Evolutionary conservation across 2,888 invertebrate species (phyloP).

Genomic region (Drosophila neotestacea): DNA sequence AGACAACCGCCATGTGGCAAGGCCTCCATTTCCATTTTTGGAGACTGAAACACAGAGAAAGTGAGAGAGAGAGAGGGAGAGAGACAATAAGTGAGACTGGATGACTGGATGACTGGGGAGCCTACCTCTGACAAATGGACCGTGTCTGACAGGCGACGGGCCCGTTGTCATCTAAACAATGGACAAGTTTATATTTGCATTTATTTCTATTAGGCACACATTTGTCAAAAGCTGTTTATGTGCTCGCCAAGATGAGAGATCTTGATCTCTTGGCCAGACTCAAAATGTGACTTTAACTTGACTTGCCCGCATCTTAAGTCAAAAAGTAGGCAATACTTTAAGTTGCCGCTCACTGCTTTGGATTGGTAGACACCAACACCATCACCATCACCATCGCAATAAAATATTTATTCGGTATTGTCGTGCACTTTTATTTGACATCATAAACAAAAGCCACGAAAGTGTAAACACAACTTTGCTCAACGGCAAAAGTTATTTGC

Average conservation of each 20-base stretch:
- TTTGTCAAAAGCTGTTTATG: slow-evolving; percentile 81
- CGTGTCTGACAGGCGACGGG: slow-evolving; percentile 71
- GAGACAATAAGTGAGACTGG: not conserved
- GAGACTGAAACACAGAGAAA: not conserved
- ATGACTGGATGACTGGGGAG: not conserved
- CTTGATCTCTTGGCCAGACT: slow-evolving; percentile 54
- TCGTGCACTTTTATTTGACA: slow-evolving; percentile 82
- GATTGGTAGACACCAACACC: slow-evolving; percentile 12
- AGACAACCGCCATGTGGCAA: slow-evolving; percentile 63
- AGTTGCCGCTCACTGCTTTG: slow-evolving; percentile 29
- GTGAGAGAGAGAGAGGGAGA: not conserved
- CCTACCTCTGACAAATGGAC: slow-evolving; percentile 73
- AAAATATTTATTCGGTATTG: slow-evolving; percentile 82
- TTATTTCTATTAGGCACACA: slow-evolving; percentile 80
- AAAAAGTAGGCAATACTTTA: slow-evolving; percentile 42
- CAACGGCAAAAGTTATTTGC: slow-evolving; percentile 66
- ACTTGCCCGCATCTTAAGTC: slow-evolving; percentile 20
- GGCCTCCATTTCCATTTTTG: slow-evolving; percentile 5
- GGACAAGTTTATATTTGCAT: slow-evolving; percentile 82
- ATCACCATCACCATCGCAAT: slow-evolving; percentile 66
- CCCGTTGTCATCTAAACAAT: slow-evolving; percentile 72
- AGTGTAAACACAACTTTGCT: slow-evolving; percentile 79
- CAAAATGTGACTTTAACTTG: slow-evolving; percentile 40
- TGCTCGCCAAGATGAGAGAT: slow-evolving; percentile 59
- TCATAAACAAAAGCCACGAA: slow-evolving; percentile 82